Percentiles rank a stretch among this genome's conserved stretches.
These are phyloP conservation scores for Platorchestia sp. DNA, from an alignment of 1,140 invertebrate genomes.

Conservation along the genomic window DNA sequence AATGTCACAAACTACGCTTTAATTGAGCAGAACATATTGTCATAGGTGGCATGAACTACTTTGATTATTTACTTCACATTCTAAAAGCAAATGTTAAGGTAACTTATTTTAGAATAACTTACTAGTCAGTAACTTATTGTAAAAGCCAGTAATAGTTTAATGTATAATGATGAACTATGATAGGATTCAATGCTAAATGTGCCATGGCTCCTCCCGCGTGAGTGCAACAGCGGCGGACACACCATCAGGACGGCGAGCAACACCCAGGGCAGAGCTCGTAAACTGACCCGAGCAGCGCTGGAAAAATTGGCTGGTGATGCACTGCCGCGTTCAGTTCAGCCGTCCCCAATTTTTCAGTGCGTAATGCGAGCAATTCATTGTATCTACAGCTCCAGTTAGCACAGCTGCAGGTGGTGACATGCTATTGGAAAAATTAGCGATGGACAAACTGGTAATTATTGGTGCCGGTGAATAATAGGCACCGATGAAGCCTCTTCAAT, in stretches of 20 bases:
- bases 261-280: background rate
- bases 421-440: conserved; percentile 40
- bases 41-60: too few species aligned
- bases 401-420: conserved; percentile 41
- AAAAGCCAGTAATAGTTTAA: too few species aligned
- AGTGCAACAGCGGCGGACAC: too few species aligned
- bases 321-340: background rate
- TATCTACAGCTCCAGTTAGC: conserved; percentile 26
- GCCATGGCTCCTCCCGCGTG: too few species aligned
- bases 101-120: too few species aligned
- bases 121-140: too few species aligned
- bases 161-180: too few species aligned
- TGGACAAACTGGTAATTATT: conserved; percentile 42
- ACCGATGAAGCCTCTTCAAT: conserved; percentile 17
- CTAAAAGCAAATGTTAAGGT: too few species aligned
- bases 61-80: too few species aligned
- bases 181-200: too few species aligned
- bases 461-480: conserved; percentile 31
- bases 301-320: conserved; percentile 2
- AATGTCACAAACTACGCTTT: too few species aligned
- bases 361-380: conserved; percentile 49
- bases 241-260: background rate
- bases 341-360: conserved; percentile 21
- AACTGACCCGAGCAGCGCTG: background rate
- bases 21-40: too few species aligned